Percentiles rank a stretch among this genome's conserved stretches.
These are phyloP conservation scores for Drosophila arawakana DNA, from an alignment of 1,140 invertebrate species.

Conservation along the genomic window DNA sequence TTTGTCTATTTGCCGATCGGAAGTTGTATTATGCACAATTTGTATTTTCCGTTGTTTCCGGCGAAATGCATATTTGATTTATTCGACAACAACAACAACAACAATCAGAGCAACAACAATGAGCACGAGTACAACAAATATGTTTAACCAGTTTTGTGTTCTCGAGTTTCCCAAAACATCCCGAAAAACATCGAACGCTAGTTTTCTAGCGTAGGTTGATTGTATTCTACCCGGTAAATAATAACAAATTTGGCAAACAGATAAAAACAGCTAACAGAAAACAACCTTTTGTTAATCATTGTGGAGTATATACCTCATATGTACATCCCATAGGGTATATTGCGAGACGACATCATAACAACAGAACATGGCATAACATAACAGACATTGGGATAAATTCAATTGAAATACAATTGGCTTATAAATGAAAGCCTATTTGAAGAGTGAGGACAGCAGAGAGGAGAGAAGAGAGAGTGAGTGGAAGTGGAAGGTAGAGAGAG, in stretches of 20 bases:
- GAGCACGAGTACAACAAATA: neutral
- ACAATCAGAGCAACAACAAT: conserved; percentile 6
- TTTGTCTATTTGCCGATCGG: conserved; percentile 52
- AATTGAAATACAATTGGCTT: conserved; percentile 80
- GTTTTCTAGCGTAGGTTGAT: no score
- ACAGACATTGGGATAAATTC: conserved; percentile 60
- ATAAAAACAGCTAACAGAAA: no score
- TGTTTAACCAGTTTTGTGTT: neutral
- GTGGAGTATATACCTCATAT: neutral
- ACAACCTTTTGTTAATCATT: no score
- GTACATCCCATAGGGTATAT: neutral
- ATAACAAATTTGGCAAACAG: no score
- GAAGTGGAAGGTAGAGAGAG: neutral
- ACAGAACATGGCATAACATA: conserved; percentile 16
- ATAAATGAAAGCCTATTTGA: conserved; percentile 73
- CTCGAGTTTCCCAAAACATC: neutral
- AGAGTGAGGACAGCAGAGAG: conserved; percentile 25
- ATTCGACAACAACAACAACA: conserved; percentile 28
- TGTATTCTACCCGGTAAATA: no score
- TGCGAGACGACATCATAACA: conserved; percentile 18
- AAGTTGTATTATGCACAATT: conserved; percentile 67
- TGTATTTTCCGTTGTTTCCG: conserved; percentile 45
- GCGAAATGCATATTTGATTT: conserved; percentile 47
- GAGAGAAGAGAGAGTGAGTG: neutral
- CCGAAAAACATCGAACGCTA: neutral